Evolutionary conservation across 1,140 invertebrate genomes (phyloP), one percentile per base, ranked within the genome.

Genomic region (Sipha flava): DNA sequence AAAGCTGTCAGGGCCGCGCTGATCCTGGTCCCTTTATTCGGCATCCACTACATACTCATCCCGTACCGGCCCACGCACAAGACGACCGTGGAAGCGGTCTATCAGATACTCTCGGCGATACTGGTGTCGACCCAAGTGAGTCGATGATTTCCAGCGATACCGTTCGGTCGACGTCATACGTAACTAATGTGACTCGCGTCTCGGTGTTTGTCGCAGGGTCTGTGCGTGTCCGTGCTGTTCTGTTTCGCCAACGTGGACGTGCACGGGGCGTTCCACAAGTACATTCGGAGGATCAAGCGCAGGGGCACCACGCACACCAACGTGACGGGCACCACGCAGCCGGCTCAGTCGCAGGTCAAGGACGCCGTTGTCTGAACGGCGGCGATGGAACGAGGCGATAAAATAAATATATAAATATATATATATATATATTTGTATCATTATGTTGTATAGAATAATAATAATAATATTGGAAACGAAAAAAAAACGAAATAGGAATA

Each of bases 41-140:
- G 93, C 9, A 90, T 93, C 0, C 92, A 94, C 83, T 95, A 95
- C 84, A 89, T 97, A 81, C 87, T 97, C 23, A 94, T 92, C 62
- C 94, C 94, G 29, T 95, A 96, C 85, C 88, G 94, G 80, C 95
- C 95, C 23, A 87, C 88, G 54, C 87, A 89, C 52, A 86, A 88
- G 47, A 89, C 90, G 82, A 86, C 90, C 9, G 91, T 90, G 87
- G 92, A 93, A 85, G 87, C 89, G 64, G 86, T 90, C 59, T 97
- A 98, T 86, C 92, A 95, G 84, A 89, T 94, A 81, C 88, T 94
- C 81, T 92, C 94, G 10, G 94, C 95, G 31, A 87, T 95, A 79
- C 91, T 92, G 34, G 91, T 92, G 45, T 96, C 95, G 57, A 91
- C 95, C 83, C 96, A 98, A 90, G 94, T 95, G 83, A 81, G 73